Conservation (phyloP, 2,888 invertebrate genomes). For the Calameuta idolon region DNA sequence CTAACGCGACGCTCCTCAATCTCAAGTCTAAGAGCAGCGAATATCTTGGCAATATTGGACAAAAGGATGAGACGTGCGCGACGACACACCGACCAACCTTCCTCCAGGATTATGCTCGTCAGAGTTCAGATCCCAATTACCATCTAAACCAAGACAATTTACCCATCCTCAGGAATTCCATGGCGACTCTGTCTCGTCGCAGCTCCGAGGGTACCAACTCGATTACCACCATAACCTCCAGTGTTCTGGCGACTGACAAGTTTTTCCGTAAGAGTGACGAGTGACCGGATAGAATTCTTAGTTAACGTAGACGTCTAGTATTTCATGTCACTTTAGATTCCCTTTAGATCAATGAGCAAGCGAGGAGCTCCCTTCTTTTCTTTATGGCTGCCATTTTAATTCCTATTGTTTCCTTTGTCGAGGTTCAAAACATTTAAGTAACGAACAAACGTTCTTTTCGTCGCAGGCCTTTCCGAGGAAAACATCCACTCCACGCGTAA, state of each 20-base stretch:
- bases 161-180: conserved; percentile 28
- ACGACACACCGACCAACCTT: conserved; percentile 16
- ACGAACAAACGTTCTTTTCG: conserved; percentile 31
- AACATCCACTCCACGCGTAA: conserved; percentile 75
- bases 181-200: conserved; percentile 40
- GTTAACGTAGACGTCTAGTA: not conserved
- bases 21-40: conserved; percentile 48
- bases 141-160: conserved; percentile 28
- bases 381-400: conserved; percentile 6
- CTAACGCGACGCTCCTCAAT: conserved; percentile 35
- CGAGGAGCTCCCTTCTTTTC: conserved; percentile 9
- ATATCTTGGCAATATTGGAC: conserved; percentile 36
- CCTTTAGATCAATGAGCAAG: not conserved
- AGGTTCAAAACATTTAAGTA: not conserved
- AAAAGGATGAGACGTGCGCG: conserved; percentile 25
- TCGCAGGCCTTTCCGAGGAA: conserved; percentile 74
- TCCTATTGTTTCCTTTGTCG: not conserved
- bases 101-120: conserved; percentile 18
- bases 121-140: conserved; percentile 34
- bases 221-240: conserved; percentile 35
- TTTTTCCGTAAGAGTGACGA: conserved; percentile 37
- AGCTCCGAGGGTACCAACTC: conserved; percentile 48
- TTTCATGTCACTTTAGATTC: conserved; percentile 11
- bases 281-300: conserved; percentile 2
- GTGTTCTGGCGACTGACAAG: conserved; percentile 41